Percentiles rank a stretch among this genome's conserved stretches.
Conservation (phyloP, 1,140 invertebrate species). For the Pemphigus obesinymphae region DNA sequence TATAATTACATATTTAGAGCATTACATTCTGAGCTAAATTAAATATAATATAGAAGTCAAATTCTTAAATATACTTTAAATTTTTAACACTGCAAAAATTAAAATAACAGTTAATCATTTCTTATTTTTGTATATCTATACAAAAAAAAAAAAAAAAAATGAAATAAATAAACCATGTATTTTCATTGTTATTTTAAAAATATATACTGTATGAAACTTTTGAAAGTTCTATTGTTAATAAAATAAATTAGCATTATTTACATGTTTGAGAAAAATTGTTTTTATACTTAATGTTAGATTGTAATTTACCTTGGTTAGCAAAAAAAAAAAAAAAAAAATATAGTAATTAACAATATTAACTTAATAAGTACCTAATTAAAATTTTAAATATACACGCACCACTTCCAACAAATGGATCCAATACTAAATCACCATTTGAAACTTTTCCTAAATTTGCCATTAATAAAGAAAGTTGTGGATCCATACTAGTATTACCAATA, state of each 20-base stretch:
- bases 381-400: slow-evolving; percentile 53
- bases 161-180: too few relatives aligned
- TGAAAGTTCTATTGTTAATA: too few relatives aligned
- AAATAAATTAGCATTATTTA: neutral
- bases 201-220: too few relatives aligned
- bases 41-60: neutral
- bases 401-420: slow-evolving; percentile 94
- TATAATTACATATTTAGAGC: too few relatives aligned
- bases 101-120: too few relatives aligned
- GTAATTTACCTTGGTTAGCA: neutral
- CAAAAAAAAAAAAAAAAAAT: too few relatives aligned
- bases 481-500: slow-evolving; percentile 97
- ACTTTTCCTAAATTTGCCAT: slow-evolving; percentile 92
- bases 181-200: too few relatives aligned
- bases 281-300: neutral
- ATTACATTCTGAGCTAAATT: too few relatives aligned
- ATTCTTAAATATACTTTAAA: too few relatives aligned
- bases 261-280: neutral
- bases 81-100: too few relatives aligned
- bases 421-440: slow-evolving; percentile 65
- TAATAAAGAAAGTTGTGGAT: slow-evolving; percentile 81
- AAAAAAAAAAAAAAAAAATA: too few relatives aligned
- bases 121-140: too few relatives aligned
- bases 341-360: neutral
- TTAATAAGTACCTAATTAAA: neutral